Evolutionary conservation across 2,888 invertebrate genomes (phyloP), one percentile per base, ranked within the genome.

Genomic region (Athalia rosae): DNA sequence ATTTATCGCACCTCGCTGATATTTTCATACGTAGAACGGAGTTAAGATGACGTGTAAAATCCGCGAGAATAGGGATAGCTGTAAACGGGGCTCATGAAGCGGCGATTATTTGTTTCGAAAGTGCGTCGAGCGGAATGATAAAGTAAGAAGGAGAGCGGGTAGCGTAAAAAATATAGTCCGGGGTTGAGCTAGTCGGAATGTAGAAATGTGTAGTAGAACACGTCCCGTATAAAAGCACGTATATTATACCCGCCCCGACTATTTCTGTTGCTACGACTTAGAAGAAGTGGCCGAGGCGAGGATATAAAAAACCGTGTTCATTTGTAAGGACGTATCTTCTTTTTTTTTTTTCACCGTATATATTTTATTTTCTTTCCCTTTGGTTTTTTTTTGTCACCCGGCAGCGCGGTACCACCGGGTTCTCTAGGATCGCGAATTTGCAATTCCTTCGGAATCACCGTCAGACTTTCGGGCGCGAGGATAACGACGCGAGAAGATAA

Each of bases 41-140:
- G 15, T 15, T 4, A 8, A 28, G 50, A 15, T 67, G 8, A n/a
- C 50, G 13, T 15, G n/a, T 11, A 53, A 7, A 41, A 50, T 53
- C 41, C 50, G 53, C 50, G 50, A 67, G 53, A 50, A 9, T 67
- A 67, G 67, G 53, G 53, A 53, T 5, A 53, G 67, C 45, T 28
- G 50, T 67, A 67, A 67, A 50, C 67, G 45, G 50, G 59, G 53
- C 67, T 67, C 53, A 67, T 67, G 67, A 67, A 67, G 28, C 50
- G 67, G 28, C 67, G 67, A 50, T 67, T 67, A 67, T 67, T 50
- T 67, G 67, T 50, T 50, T 50, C n/a, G 67, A 67, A 67, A 67
- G 53, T 67, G 67, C 67, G 67, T 67, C 50, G 67, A 67, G 67
- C 67, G 53, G 53, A 53, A 67, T 53, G 48, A 50, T 7, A 13